A percentile compares a stretch with the other conserved stretches of the same genome.
phyloP scores from a whole-genome alignment of 2,888 invertebrate species.

The Physocephala rufipes region DNA sequence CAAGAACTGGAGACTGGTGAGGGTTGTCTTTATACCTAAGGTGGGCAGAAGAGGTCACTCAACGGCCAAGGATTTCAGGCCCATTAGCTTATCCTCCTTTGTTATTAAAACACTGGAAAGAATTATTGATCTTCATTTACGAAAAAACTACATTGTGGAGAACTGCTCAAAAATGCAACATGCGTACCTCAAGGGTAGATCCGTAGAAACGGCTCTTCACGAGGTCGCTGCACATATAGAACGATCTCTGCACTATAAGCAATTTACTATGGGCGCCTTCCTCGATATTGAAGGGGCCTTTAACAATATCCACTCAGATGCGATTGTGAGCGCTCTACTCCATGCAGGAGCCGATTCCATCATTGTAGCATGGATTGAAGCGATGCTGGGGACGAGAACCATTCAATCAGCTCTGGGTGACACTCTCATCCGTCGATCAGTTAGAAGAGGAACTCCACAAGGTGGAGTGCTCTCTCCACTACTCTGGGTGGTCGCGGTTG shows the following conservation, averaged over 20 bases:
- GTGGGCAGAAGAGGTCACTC: not conserved
- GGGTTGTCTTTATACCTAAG: not conserved
- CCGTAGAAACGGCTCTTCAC: not conserved
- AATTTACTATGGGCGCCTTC: slow-evolving; percentile 6
- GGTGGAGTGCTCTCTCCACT: not conserved
- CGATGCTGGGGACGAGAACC: not conserved
- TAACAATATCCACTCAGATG: slow-evolving; percentile 9
- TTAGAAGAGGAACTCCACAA: slow-evolving; percentile 4
- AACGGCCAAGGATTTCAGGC: not conserved
- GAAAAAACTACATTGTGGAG: not conserved
- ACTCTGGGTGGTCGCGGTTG: not conserved
- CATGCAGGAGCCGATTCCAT: not conserved
- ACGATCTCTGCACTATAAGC: slow-evolving; percentile 1
- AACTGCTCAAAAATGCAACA: not conserved
- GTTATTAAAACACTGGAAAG: not conserved
- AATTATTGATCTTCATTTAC: not conserved
- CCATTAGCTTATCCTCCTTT: not conserved
- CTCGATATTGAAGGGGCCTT: slow-evolving; percentile 17
- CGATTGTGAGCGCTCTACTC: not conserved
- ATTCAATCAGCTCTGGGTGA: not conserved
- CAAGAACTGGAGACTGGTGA: not conserved
- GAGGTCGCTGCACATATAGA: not conserved
- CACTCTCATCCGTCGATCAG: not conserved
- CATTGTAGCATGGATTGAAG: not conserved
- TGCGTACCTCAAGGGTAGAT: not conserved